phyloP scores from a whole-genome alignment of 2,797 vertebrate species.

The Perodicticus potto region DNA sequence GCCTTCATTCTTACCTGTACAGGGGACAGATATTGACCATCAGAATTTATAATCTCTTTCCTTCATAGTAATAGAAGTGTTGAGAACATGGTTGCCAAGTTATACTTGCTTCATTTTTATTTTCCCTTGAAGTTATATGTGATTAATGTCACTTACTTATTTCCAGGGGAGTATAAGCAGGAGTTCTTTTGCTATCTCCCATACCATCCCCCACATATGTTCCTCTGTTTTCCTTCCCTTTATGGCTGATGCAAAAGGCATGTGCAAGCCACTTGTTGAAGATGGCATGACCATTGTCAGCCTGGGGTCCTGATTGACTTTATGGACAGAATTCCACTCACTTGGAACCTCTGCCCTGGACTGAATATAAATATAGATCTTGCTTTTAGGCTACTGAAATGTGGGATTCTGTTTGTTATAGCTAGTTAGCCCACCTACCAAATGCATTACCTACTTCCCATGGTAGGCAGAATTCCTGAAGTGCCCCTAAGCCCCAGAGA shows the following conservation, averaged over 20 bases:
- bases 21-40: not conserved
- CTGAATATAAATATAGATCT: not conserved
- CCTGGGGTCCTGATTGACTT: not conserved
- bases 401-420: not conserved
- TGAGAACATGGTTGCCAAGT: not conserved
- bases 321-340: not conserved
- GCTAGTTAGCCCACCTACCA: not conserved
- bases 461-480: not conserved
- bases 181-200: not conserved
- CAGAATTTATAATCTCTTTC: not conserved
- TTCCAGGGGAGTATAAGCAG: not conserved
- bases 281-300: not conserved
- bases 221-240: not conserved
- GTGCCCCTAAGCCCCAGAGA: not conserved
- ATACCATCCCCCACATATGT: accelerated
- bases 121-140: not conserved
- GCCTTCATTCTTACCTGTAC: not conserved
- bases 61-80: not conserved
- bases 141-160: not conserved
- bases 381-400: conserved; percentile 9
- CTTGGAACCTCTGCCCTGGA: not conserved
- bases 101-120: not conserved
- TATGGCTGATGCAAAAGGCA: not conserved
- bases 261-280: not conserved
- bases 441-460: not conserved